Conservation (phyloP, 92 coral and sea anemone species). For the Pocillopora grandis region DNA sequence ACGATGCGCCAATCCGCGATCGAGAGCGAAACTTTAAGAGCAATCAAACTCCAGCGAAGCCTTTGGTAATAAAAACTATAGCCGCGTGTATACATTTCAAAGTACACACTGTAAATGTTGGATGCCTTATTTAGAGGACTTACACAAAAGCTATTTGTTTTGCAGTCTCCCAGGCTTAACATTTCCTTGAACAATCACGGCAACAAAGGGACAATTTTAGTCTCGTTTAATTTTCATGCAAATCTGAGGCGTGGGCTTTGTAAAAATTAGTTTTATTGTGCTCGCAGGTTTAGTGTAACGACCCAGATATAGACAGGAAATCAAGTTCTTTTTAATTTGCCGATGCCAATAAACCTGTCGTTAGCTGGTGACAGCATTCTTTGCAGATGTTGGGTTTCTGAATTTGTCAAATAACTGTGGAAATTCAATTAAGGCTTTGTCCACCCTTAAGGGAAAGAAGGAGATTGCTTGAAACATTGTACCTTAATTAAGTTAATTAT, state of each 20-base stretch:
- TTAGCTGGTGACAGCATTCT: slow-evolving; percentile 33
- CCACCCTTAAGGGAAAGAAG: neutral
- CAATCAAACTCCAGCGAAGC: slow-evolving; percentile 38
- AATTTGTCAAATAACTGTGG: slow-evolving; percentile 14
- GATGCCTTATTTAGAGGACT: slow-evolving; percentile 42
- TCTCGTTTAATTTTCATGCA: slow-evolving; percentile 65
- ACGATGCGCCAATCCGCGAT: slow-evolving; percentile 27
- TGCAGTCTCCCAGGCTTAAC: slow-evolving; percentile 36
- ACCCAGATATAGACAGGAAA: slow-evolving; percentile 68
- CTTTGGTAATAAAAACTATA: slow-evolving; percentile 50
- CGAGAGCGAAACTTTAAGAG: slow-evolving; percentile 42
- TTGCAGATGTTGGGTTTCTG: slow-evolving; percentile 19
- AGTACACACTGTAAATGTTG: slow-evolving; percentile 61
- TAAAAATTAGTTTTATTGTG: slow-evolving; percentile 38
- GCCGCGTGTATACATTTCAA: slow-evolving; percentile 59
- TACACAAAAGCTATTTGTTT: slow-evolving; percentile 59
- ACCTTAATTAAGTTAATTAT: slow-evolving; percentile 32
- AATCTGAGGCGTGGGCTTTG: slow-evolving; percentile 56
- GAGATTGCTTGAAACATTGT: slow-evolving; percentile 16
- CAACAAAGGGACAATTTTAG: slow-evolving; percentile 10
- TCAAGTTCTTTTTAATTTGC: slow-evolving; percentile 53
- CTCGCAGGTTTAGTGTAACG: slow-evolving; percentile 43
- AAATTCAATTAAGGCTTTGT: slow-evolving; percentile 30
- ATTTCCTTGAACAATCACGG: slow-evolving; percentile 24
- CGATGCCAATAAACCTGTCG: slow-evolving; percentile 39